Conservation (phyloP, 2,797 vertebrate genomes). For the Cetoscarus ocellatus region DNA sequence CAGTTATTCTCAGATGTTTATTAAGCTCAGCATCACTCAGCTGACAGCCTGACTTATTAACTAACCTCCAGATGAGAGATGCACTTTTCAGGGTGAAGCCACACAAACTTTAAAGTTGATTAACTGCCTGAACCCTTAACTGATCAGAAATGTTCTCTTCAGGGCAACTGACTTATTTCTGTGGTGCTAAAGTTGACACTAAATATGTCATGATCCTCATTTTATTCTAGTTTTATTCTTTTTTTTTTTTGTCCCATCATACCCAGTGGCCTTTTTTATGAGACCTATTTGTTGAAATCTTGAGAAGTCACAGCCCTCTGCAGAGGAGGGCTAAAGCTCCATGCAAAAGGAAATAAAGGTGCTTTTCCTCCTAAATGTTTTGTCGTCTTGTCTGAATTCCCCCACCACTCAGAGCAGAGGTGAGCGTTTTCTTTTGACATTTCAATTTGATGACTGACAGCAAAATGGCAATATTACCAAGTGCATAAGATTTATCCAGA, state of each 20-base stretch:
- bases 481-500: conserved; percentile 76
- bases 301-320: not conserved
- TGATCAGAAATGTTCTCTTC: not conserved
- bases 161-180: conserved; percentile 8
- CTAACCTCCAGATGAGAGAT: conserved; percentile 22
- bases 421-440: conserved; percentile 66
- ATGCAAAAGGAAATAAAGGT: not conserved
- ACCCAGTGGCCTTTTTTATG: not conserved
- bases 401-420: conserved; percentile 42
- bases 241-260: too few relatives aligned
- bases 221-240: not conserved
- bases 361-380: conserved; percentile 17
- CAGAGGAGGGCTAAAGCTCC: not conserved
- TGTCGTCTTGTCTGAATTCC: conserved; percentile 34
- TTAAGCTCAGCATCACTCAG: conserved; percentile 12
- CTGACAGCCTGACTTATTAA: conserved; percentile 25
- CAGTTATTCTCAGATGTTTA: conserved; percentile 8
- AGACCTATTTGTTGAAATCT: not conserved
- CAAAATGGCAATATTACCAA: conserved; percentile 59
- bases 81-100: conserved; percentile 6
- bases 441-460: conserved; percentile 73
- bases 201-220: not conserved
- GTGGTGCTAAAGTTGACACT: not conserved
- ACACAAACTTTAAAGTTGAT: conserved; percentile 7
- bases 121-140: not conserved